These are phyloP conservation scores for Enteromius viviparus DNA, from an alignment of 2,797 vertebrate species.

Conservation along the genomic window DNA sequence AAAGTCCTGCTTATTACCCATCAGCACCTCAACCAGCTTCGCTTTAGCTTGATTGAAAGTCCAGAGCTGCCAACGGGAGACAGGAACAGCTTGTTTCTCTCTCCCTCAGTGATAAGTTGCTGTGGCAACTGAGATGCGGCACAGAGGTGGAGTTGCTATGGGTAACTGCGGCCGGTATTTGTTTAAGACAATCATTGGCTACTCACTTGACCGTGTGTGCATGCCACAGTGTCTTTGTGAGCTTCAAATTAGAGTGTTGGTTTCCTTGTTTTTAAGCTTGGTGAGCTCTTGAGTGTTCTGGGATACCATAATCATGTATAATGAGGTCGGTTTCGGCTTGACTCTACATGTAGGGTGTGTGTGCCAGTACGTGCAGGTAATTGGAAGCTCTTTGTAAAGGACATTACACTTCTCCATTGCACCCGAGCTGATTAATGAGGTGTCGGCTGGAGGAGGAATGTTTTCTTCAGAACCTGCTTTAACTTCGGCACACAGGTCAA, in stretches of 20 bases:
- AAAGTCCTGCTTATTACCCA: conserved; percentile 39
- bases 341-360: conserved; percentile 28
- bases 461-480: conserved; percentile 35
- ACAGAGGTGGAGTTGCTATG: conserved; percentile 74
- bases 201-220: conserved; percentile 49
- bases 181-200: conserved; percentile 72
- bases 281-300: not conserved
- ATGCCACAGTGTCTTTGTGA: conserved; percentile 37
- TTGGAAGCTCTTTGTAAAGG: conserved; percentile 17
- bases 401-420: not conserved
- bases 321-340: not conserved
- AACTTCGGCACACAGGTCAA: conserved; percentile 31
- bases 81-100: conserved; percentile 44
- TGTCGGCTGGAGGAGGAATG: conserved; percentile 17
- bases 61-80: conserved; percentile 63
- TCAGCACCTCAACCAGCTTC: conserved; percentile 36
- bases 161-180: conserved; percentile 72
- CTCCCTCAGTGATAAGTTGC: conserved; percentile 72
- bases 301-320: not conserved
- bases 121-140: conserved; percentile 75
- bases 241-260: conserved; percentile 16
- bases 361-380: conserved; percentile 5
- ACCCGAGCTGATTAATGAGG: conserved; percentile 12
- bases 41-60: conserved; percentile 54
- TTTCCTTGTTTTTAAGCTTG: not conserved